A percentile compares a stretch with the other conserved stretches of the same genome.
Conservation (phyloP, 2,797 vertebrate genomes). For the Spea hammondii region DNA sequence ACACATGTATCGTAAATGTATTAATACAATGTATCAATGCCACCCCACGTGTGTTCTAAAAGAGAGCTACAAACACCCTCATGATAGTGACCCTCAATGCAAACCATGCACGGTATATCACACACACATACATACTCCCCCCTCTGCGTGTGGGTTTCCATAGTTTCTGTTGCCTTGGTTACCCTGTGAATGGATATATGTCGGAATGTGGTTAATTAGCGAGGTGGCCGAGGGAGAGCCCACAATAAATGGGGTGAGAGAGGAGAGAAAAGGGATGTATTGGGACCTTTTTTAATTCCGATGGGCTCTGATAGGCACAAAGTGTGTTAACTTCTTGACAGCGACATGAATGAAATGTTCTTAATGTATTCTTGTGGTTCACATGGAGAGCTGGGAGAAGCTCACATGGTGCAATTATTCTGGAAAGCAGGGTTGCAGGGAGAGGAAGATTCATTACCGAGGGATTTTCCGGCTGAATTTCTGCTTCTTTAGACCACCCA, state of each 20-base stretch:
- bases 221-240: constrained; percentile 27
- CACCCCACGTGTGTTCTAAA: background rate
- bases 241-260: background rate
- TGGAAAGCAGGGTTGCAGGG: background rate
- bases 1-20: background rate
- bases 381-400: background rate
- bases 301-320: background rate
- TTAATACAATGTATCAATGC: constrained; percentile 1
- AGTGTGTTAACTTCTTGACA: constrained; percentile 14
- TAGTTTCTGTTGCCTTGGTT: constrained; percentile 41
- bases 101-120: constrained; percentile 17
- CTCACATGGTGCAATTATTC: background rate
- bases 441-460: background rate
- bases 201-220: constrained; percentile 34
- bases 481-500: background rate
- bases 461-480: background rate
- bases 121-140: background rate
- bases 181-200: constrained; percentile 45
- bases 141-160: constrained; percentile 20
- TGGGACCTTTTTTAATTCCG: background rate
- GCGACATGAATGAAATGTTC: constrained; percentile 18
- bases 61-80: background rate
- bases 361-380: background rate
- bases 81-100: constrained; percentile 22
- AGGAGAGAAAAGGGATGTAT: background rate